A percentile compares a stretch with the other conserved stretches of the same genome.
phyloP scores from a whole-genome alignment of 2,888 invertebrate species.

The Piscicola geometra region DNA sequence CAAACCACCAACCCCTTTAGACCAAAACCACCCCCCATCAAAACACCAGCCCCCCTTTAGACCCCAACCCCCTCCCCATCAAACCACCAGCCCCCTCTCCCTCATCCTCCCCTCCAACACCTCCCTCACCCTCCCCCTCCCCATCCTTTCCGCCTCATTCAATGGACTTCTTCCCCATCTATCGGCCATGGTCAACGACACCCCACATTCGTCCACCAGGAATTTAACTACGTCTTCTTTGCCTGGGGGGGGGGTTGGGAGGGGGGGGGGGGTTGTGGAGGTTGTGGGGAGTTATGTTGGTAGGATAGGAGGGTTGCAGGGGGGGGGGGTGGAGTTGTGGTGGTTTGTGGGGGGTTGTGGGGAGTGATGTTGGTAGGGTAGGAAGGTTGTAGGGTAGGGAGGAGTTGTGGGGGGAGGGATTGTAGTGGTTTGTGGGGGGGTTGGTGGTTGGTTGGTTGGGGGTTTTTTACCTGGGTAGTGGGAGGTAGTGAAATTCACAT shows the following conservation, averaged over 20 bases:
- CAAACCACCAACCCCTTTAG: background rate
- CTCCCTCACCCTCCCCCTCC: background rate
- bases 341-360: too few relatives aligned
- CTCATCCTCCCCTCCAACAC: background rate
- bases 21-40: background rate
- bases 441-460: too few relatives aligned
- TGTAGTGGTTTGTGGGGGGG: too few relatives aligned
- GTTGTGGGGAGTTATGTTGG: too few relatives aligned
- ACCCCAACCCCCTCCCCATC: background rate
- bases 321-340: too few relatives aligned
- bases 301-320: too few relatives aligned
- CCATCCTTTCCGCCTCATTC: slow-evolving; percentile 67
- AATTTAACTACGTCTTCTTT: slow-evolving; percentile 61
- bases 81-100: background rate
- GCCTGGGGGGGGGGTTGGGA: background rate
- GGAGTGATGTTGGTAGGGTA: too few relatives aligned
- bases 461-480: too few relatives aligned
- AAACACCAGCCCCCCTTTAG: background rate
- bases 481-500: too few relatives aligned
- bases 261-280: background rate
- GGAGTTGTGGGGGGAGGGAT: too few relatives aligned
- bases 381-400: too few relatives aligned
- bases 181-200: slow-evolving; percentile 72
- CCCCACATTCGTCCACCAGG: slow-evolving; percentile 77
- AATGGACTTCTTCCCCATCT: slow-evolving; percentile 85